phyloP scores from a whole-genome alignment of 2,113 vertebrate genomes.

The Dromaius novaehollandiae region DNA sequence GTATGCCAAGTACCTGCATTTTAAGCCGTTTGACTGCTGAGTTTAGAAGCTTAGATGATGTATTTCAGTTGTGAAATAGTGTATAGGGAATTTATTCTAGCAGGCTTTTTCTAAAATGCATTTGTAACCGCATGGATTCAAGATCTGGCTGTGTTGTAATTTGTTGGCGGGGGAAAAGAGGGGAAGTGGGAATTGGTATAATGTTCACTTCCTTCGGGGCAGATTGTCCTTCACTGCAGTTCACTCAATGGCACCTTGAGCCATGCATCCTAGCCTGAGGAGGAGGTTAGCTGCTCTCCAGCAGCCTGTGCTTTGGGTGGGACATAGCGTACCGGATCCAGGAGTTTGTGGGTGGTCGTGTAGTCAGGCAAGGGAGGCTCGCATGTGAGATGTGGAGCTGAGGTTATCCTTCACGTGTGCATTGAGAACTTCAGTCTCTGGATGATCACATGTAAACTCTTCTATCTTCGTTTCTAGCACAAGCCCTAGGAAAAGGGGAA shows the following conservation, averaged over 20 bases:
- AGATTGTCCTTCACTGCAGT: not conserved
- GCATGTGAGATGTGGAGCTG: not conserved
- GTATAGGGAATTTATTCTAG: not conserved
- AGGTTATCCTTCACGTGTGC: accelerated
- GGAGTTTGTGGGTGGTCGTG: accelerated
- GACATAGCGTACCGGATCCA: not conserved
- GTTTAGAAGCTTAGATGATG: not conserved
- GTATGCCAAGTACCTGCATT: not conserved
- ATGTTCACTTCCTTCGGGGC: constrained; percentile 1
- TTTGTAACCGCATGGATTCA: not conserved
- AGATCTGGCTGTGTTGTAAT: not conserved
- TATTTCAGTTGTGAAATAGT: not conserved
- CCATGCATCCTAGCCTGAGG: accelerated
- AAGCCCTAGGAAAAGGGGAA: not conserved
- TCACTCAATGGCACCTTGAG: not conserved
- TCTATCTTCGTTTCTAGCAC: not conserved
- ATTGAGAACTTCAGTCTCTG: not conserved
- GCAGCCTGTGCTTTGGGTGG: not conserved
- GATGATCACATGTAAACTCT: not conserved
- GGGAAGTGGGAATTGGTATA: not conserved
- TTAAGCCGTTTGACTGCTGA: not conserved
- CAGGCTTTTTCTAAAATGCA: not conserved
- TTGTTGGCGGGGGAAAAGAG: not conserved
- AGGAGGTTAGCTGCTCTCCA: not conserved
- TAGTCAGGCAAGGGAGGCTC: not conserved